These are phyloP conservation scores for Dorcus parallelipipedus DNA, from an alignment of 2,888 invertebrate genomes.

Conservation along the genomic window DNA sequence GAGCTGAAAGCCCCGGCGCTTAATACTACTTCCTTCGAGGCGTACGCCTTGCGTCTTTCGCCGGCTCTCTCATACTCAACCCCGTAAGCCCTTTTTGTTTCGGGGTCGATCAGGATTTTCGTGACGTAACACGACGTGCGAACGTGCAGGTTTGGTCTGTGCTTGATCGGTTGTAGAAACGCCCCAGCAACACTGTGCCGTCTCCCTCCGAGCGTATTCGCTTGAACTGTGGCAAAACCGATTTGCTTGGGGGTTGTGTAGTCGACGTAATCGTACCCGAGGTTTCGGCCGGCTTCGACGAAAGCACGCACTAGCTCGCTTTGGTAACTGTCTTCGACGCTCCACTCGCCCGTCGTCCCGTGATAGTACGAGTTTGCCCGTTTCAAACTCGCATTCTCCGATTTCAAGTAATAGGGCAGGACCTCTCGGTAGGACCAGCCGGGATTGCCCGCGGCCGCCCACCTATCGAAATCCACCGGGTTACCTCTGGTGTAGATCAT, in stretches of 20 bases:
- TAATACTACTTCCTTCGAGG: constrained; percentile 56
- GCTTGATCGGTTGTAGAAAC: constrained; percentile 54
- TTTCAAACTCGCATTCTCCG: constrained; percentile 43
- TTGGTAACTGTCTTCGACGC: constrained; percentile 58
- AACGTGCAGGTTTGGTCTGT: constrained; percentile 58
- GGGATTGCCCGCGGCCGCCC: constrained; percentile 57
- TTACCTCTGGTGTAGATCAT: constrained; percentile 76
- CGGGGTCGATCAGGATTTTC: constrained; percentile 54
- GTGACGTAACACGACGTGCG: constrained; percentile 55
- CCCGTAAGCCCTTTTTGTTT: constrained; percentile 48
- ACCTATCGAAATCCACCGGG: constrained; percentile 62
- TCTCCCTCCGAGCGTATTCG: constrained; percentile 52
- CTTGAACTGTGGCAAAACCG: constrained; percentile 48
- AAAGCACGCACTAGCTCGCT: constrained; percentile 46
- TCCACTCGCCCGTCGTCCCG: constrained; percentile 59
- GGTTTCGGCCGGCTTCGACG: constrained; percentile 43
- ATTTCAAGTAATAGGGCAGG: constrained; percentile 52
- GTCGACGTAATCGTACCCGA: constrained; percentile 49
- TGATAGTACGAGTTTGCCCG: constrained; percentile 52
- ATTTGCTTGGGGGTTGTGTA: constrained; percentile 44
- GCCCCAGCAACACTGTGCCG: constrained; percentile 59
- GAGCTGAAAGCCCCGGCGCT: constrained; percentile 72
- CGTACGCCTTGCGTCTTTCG: constrained; percentile 34
- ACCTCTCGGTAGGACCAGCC: constrained; percentile 63
- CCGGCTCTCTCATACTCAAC: constrained; percentile 44